phyloP scores from a whole-genome alignment of 2,113 vertebrate genomes.

The Illadopsis cleaveri region DNA sequence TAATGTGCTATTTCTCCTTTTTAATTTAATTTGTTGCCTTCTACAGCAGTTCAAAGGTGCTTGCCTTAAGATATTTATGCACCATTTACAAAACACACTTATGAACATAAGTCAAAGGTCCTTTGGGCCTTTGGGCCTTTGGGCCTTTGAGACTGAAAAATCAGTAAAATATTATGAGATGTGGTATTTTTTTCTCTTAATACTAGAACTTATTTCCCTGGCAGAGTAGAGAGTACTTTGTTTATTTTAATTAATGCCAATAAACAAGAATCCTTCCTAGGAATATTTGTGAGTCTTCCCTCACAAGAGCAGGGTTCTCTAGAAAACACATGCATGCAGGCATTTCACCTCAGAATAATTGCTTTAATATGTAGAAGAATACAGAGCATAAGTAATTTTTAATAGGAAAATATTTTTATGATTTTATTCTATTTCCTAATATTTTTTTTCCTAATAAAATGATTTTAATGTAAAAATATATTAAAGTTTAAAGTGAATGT shows the following conservation, averaged over 20 bases:
- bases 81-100: neutral
- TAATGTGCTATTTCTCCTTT: neutral
- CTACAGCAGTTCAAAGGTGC: neutral
- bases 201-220: neutral
- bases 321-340: neutral
- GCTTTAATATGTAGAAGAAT: neutral
- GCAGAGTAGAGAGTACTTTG: neutral
- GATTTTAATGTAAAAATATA: neutral
- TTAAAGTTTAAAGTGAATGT: constrained; percentile 1
- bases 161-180: neutral
- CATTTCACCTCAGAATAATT: neutral
- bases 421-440: constrained; percentile 5
- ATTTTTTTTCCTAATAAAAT: too few relatives aligned
- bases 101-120: neutral
- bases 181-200: neutral
- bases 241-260: neutral
- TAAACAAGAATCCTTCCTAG: neutral
- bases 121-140: neutral
- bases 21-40: neutral
- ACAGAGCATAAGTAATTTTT: neutral
- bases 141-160: neutral
- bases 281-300: neutral
- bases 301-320: neutral
- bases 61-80: neutral
- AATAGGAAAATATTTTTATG: neutral